phyloP scores from a whole-genome alignment of 2,888 invertebrate genomes.

The Baronia brevicornis region DNA sequence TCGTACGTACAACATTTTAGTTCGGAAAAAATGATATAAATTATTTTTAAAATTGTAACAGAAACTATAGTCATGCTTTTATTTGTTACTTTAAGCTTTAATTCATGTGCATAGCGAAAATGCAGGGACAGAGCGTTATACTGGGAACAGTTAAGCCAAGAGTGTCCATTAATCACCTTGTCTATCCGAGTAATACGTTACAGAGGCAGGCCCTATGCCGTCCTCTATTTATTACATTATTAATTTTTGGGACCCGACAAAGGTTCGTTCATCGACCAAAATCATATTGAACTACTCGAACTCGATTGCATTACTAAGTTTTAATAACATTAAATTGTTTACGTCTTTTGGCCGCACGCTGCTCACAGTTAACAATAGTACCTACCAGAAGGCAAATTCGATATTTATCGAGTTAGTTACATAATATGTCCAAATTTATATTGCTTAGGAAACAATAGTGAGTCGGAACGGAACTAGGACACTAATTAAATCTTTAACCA shows the following conservation, averaged over 20 bases:
- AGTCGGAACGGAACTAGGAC: slow-evolving; percentile 36
- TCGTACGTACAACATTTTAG: too few relatives aligned
- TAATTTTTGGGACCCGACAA: slow-evolving; percentile 61
- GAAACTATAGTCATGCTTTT: too few relatives aligned
- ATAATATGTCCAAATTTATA: slow-evolving; percentile 32
- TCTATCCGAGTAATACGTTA: slow-evolving; percentile 63
- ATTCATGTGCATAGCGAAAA: slow-evolving; percentile 12
- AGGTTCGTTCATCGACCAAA: slow-evolving; percentile 41
- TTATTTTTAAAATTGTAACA: too few relatives aligned
- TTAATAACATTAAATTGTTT: slow-evolving; percentile 68
- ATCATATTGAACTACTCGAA: slow-evolving; percentile 46
- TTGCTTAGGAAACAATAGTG: slow-evolving; percentile 25
- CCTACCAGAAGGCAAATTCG: slow-evolving; percentile 29
- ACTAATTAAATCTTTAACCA: slow-evolving; percentile 22
- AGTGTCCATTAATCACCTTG: slow-evolving; percentile 66
- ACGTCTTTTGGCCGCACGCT: slow-evolving; percentile 56
- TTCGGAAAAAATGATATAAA: too few relatives aligned
- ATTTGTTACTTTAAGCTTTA: too few relatives aligned
- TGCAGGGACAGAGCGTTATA: slow-evolving; percentile 30
- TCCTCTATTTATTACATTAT: slow-evolving; percentile 67
- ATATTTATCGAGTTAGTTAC: slow-evolving; percentile 26
- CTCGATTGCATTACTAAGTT: slow-evolving; percentile 57
- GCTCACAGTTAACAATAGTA: slow-evolving; percentile 47
- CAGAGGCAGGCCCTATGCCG: slow-evolving; percentile 58
- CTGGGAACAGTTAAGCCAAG: slow-evolving; percentile 38